Evolutionary conservation across 2,888 invertebrate genomes (phyloP).

Genomic region (Dolichomitus sp.): DNA sequence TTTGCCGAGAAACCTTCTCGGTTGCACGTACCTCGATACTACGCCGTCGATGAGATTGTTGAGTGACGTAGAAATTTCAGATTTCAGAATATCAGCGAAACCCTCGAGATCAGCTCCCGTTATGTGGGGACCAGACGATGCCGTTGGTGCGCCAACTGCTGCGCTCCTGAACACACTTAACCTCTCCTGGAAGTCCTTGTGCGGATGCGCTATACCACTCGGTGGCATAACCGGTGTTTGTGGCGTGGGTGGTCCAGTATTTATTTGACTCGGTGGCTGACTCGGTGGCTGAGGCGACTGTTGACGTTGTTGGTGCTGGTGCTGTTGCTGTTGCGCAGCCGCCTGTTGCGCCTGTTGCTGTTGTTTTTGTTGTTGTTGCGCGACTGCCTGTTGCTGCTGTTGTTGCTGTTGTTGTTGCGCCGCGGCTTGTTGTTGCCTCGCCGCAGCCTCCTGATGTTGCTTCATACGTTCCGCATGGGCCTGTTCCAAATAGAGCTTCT

Average conservation of each 20-base stretch:
- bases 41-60: conserved; percentile 96
- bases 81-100: conserved; percentile 96
- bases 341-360: conserved; percentile 66
- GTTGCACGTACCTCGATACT: conserved; percentile 94
- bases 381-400: conserved; percentile 88
- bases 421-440: conserved; percentile 87
- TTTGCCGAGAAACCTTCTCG: conserved; percentile 92
- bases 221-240: conserved; percentile 83
- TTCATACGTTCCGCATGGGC: conserved; percentile 86
- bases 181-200: conserved; percentile 91
- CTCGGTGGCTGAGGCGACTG: conserved; percentile 86
- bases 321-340: conserved; percentile 85
- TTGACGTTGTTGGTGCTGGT: conserved; percentile 87
- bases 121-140: conserved; percentile 89
- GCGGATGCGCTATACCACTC: conserved; percentile 87
- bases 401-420: conserved; percentile 87
- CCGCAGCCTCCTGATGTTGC: conserved; percentile 87
- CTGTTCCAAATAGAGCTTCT: conserved; percentile 88
- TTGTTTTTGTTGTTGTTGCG: conserved; percentile 87
- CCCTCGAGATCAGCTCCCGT: conserved; percentile 94
- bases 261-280: conserved; percentile 82
- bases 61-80: conserved; percentile 94
- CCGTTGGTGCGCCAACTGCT: conserved; percentile 88
- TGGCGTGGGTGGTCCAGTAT: conserved; percentile 82
- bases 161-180: conserved; percentile 92